phyloP scores from a whole-genome alignment of 2,888 invertebrate genomes.

The Tenthredo distinguenda region DNA sequence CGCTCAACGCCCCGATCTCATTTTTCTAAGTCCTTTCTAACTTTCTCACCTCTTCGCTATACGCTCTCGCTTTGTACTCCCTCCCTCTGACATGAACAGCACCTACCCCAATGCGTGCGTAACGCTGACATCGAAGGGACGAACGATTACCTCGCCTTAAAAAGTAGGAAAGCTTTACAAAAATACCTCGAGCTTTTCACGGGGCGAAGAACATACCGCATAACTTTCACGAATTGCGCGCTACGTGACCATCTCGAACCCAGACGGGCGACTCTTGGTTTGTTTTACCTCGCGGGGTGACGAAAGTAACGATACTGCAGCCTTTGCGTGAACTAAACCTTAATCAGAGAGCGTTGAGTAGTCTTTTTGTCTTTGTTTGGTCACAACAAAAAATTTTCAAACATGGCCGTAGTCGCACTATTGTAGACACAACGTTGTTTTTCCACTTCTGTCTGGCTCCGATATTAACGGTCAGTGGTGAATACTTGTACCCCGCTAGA shows the following conservation, averaged over 20 bases:
- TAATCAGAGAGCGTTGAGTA: conserved; percentile 8
- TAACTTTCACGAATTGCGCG: background rate
- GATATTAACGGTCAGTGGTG: conserved; percentile 21
- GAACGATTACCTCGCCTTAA: conserved; percentile 12
- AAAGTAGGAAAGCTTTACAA: background rate
- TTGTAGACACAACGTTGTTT: conserved; percentile 1
- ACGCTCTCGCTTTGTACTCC: background rate
- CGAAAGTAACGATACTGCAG: background rate
- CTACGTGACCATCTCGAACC: conserved; percentile 7
- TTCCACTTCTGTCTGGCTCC: background rate
- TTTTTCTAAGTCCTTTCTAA: conserved; percentile 43
- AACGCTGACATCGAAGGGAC: background rate
- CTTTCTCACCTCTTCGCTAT: conserved; percentile 39
- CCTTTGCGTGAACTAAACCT: background rate
- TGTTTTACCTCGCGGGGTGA: background rate
- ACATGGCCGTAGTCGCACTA: background rate
- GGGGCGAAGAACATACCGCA: background rate
- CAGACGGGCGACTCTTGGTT: background rate
- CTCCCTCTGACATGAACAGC: background rate
- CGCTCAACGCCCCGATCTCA: conserved; percentile 32
- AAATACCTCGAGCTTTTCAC: background rate
- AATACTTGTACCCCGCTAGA: conserved; percentile 18
- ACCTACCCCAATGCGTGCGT: background rate
- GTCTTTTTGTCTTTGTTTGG: background rate
- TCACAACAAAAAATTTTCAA: background rate